Conservation (phyloP, 2,113 vertebrate genomes). For the Peromyscus maniculatus region DNA sequence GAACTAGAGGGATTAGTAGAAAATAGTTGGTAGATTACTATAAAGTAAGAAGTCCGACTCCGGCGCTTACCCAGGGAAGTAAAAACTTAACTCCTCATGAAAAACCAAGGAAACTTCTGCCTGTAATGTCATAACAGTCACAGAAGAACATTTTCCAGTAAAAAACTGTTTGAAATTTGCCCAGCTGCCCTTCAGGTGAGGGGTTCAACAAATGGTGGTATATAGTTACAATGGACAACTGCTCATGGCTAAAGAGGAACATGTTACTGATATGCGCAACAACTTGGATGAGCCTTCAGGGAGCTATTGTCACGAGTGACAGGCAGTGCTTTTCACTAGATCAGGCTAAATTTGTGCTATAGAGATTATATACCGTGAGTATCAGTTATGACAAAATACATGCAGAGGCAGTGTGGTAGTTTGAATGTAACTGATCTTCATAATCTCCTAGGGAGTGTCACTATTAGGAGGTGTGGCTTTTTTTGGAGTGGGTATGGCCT, state of each 20-base stretch:
- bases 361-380: background rate
- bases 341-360: background rate
- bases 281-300: background rate
- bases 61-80: constrained; percentile 17
- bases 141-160: background rate
- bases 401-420: background rate
- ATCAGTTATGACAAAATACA: background rate
- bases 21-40: background rate
- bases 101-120: constrained; percentile 7
- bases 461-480: background rate
- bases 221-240: background rate
- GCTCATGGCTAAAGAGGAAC: background rate
- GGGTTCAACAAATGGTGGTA: background rate
- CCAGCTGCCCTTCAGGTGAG: background rate
- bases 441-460: background rate
- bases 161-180: background rate
- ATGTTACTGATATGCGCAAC: background rate
- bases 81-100: background rate
- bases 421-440: background rate
- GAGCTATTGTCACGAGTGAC: background rate
- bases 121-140: background rate
- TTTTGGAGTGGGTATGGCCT: background rate
- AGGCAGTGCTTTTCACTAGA: background rate
- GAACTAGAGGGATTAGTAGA: background rate
- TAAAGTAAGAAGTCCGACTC: background rate